Conservation (phyloP, 1,140 invertebrate species). For the Trinorchestia longiramus region DNA sequence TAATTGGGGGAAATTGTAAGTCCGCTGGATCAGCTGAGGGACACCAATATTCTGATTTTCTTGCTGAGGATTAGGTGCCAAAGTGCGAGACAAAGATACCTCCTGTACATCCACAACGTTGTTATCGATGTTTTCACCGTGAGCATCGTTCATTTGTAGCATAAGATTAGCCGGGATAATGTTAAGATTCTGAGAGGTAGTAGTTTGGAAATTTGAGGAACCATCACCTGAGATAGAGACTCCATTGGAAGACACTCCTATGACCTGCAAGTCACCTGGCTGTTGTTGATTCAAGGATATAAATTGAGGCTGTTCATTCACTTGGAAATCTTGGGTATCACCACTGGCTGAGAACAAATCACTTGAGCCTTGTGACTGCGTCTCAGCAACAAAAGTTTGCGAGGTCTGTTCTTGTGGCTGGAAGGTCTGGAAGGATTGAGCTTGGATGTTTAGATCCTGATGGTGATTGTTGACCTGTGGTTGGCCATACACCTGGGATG, state of each 20-base stretch:
- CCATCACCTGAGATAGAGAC: neutral
- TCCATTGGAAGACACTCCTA: neutral
- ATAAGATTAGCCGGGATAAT: slow-evolving; percentile 22
- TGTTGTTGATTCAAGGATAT: neutral
- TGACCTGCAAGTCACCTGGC: slow-evolving; percentile 9
- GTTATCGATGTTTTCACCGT: neutral
- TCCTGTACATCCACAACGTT: neutral
- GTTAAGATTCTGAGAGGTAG: neutral
- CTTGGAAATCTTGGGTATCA: neutral
- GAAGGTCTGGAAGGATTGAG: neutral
- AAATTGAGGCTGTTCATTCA: neutral
- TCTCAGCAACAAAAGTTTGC: neutral
- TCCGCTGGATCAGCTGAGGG: neutral
- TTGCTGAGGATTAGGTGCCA: neutral
- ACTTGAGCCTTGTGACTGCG: neutral
- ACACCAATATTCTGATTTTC: neutral
- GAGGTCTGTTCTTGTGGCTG: slow-evolving; percentile 16
- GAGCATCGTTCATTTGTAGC: slow-evolving; percentile 29
- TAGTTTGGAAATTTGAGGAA: neutral
- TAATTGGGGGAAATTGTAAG: neutral
- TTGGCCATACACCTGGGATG: neutral
- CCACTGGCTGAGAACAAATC: neutral
- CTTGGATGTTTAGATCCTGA: neutral
- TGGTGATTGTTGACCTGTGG: neutral
- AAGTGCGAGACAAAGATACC: neutral